Conservation (phyloP, 1,140 invertebrate species). For the Drosophila miranda region DNA sequence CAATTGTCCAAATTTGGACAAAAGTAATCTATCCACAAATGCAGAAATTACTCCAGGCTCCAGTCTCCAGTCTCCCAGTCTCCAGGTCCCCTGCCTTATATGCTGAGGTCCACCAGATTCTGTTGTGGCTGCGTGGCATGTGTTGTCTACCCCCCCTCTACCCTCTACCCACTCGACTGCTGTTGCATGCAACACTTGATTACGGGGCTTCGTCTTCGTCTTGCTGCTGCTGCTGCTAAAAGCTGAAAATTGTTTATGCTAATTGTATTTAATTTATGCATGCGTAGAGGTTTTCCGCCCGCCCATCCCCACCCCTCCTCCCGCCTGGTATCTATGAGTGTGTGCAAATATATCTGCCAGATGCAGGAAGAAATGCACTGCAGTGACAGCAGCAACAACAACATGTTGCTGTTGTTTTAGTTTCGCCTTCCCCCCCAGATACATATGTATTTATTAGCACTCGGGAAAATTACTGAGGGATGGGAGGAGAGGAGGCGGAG, state of each 20-base stretch:
- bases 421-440: neutral
- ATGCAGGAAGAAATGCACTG: slow-evolving; percentile 51
- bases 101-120: slow-evolving; percentile 35
- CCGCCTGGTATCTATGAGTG: neutral
- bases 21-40: slow-evolving; percentile 50
- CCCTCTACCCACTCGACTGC: neutral
- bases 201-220: slow-evolving; percentile 17
- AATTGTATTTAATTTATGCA: slow-evolving; percentile 81
- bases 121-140: slow-evolving; percentile 31
- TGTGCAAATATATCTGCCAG: slow-evolving; percentile 46
- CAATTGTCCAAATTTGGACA: slow-evolving; percentile 36
- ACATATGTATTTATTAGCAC: slow-evolving; percentile 56
- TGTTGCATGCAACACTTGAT: slow-evolving; percentile 27
- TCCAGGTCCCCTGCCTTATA: slow-evolving; percentile 11
- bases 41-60: slow-evolving; percentile 20
- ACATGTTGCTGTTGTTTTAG: slow-evolving; percentile 21
- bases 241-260: slow-evolving; percentile 80
- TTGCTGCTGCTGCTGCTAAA: slow-evolving; percentile 42
- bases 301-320: too few species aligned
- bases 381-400: slow-evolving; percentile 35
- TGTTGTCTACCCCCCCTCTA: slow-evolving; percentile 16
- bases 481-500: too few species aligned
- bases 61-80: too few species aligned
- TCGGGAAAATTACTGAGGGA: slow-evolving; percentile 5
- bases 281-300: slow-evolving; percentile 26